A percentile compares a stretch with the other conserved stretches of the same genome.
Evolutionary conservation across 2,113 vertebrate genomes (phyloP).

Genomic region (Ictidomys tridecemlineatus): DNA sequence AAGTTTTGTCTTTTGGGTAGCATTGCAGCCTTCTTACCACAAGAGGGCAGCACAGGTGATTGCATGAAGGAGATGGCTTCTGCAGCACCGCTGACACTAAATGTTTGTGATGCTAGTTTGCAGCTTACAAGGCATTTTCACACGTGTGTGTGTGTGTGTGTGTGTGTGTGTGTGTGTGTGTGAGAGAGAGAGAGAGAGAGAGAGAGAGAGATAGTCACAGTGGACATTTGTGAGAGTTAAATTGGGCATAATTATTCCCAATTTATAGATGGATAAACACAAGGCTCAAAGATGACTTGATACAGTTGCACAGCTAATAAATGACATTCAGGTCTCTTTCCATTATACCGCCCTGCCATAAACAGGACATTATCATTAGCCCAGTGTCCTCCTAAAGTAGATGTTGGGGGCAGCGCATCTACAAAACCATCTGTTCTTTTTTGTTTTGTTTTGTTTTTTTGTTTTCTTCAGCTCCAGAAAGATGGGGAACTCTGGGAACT

Average conservation of each 20-base stretch:
- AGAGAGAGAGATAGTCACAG: not conserved
- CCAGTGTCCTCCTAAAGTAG: not conserved
- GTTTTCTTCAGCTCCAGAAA: no score
- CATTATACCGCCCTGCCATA: not conserved
- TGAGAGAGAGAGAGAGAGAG: no score
- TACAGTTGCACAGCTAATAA: not conserved
- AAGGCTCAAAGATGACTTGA: not conserved
- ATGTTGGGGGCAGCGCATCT: not conserved
- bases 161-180: no score
- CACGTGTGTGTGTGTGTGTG: not conserved
- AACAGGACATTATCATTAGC: not conserved
- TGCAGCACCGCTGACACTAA: not conserved
- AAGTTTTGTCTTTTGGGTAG: slow-evolving; percentile 28
- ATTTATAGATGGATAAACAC: not conserved
- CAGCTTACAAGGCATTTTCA: not conserved
- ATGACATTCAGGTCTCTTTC: not conserved
- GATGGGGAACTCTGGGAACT: not conserved
- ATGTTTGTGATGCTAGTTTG: not conserved
- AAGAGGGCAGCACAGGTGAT: slow-evolving; percentile 71
- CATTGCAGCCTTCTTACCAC: slow-evolving; percentile 39
- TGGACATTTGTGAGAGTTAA: not conserved
- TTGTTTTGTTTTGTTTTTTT: no score
- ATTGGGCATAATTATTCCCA: not conserved
- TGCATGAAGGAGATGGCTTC: not conserved
- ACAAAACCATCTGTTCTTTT: not conserved